A percentile compares a stretch with the other conserved stretches of the same genome.
phyloP scores from a whole-genome alignment of 2,888 invertebrate genomes.

The Drosophila conformis region DNA sequence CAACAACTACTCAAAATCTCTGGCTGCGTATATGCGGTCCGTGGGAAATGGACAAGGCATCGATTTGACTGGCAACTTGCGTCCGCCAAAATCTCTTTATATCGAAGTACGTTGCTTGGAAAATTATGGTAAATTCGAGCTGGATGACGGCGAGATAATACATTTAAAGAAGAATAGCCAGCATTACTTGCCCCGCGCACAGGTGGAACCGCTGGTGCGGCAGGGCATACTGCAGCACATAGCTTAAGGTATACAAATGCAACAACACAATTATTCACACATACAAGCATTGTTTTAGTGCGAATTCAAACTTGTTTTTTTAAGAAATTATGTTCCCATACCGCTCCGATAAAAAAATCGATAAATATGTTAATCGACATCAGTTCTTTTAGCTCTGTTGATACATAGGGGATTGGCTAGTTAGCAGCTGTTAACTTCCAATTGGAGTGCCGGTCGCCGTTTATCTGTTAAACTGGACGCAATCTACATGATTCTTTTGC shows the following conservation, averaged over 20 bases:
- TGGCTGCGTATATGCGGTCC: slow-evolving; percentile 95
- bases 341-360: not conserved
- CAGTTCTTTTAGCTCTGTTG: not conserved
- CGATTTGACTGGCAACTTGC: slow-evolving; percentile 94
- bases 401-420: not conserved
- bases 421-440: not conserved
- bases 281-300: not conserved
- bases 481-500: not conserved
- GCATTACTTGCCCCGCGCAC: slow-evolving; percentile 94
- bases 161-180: slow-evolving; percentile 95
- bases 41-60: slow-evolving; percentile 93
- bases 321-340: not conserved
- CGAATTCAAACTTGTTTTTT: not conserved
- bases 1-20: slow-evolving; percentile 92
- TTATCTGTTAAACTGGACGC: not conserved
- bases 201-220: slow-evolving; percentile 95
- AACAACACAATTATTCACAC: slow-evolving; percentile 21
- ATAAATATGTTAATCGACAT: not conserved
- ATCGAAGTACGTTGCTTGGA: slow-evolving; percentile 95
- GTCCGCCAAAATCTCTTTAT: slow-evolving; percentile 96
- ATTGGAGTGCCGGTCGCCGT: not conserved
- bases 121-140: slow-evolving; percentile 97
- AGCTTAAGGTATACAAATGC: slow-evolving; percentile 36
- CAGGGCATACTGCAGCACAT: slow-evolving; percentile 92
- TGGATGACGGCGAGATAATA: slow-evolving; percentile 96